A percentile compares a stretch with the other conserved stretches of the same genome.
Conservation (phyloP, 53 echinoderm and acorn worm species). For the Paracentrotus lividus region DNA sequence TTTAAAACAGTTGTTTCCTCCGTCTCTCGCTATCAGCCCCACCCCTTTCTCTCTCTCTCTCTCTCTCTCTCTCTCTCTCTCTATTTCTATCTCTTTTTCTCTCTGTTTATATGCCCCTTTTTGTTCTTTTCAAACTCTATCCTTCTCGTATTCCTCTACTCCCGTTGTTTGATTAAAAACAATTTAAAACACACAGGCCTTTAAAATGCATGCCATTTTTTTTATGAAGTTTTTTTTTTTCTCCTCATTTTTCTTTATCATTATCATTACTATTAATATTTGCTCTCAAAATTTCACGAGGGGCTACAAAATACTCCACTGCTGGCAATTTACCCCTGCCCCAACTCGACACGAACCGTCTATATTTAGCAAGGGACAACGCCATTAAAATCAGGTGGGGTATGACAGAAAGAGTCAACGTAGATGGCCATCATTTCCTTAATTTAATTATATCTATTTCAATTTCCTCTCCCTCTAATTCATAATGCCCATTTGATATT, state of each 20-base stretch:
- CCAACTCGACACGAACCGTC: neutral
- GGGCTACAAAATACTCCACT: too few relatives aligned
- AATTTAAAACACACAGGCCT: too few relatives aligned
- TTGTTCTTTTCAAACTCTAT: neutral
- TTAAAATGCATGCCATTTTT: neutral
- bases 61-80: neutral
- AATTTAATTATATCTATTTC: constrained; percentile 22
- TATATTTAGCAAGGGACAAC: neutral
- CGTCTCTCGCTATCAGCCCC: neutral
- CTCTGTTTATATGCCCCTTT: neutral
- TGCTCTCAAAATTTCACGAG: too few relatives aligned
- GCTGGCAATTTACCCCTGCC: neutral
- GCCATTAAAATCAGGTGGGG: constrained; percentile 28
- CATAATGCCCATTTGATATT: constrained; percentile 30
- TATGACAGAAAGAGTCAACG: neutral
- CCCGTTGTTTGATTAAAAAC: too few relatives aligned
- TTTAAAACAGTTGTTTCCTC: neutral
- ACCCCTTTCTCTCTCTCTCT: neutral
- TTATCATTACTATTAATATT: too few relatives aligned
- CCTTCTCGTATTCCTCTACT: neutral
- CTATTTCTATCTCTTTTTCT: neutral
- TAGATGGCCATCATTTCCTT: constrained; percentile 34
- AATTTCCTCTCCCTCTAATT: neutral
- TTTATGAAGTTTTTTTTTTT: neutral
- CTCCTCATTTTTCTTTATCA: neutral